phyloP scores from a whole-genome alignment of 2,888 invertebrate genomes.

The Apoda limacodes region DNA sequence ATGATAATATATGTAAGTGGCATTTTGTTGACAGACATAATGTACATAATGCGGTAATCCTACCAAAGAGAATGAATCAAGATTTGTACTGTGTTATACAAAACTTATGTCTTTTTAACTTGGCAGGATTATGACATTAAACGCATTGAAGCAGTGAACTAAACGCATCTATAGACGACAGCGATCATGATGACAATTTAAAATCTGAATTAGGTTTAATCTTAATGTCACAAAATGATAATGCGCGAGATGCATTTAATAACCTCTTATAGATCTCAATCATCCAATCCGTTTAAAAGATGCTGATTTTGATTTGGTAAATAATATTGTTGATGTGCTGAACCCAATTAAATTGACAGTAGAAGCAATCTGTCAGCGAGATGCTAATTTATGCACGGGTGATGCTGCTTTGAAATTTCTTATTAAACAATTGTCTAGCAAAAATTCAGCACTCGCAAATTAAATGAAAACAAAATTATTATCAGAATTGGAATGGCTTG shows the following conservation, averaged over 20 bases:
- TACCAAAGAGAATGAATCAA: too few relatives aligned
- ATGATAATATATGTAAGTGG: too few relatives aligned
- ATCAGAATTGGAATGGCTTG: not conserved
- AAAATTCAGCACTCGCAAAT: slow-evolving; percentile 9
- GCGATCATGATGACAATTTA: slow-evolving; percentile 4
- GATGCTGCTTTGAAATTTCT: slow-evolving; percentile 5
- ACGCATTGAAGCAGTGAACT: too few relatives aligned
- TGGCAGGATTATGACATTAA: too few relatives aligned
- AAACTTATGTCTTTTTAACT: too few relatives aligned
- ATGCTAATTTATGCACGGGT: slow-evolving; percentile 7
- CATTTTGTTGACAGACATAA: too few relatives aligned
- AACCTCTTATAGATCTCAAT: slow-evolving; percentile 19
- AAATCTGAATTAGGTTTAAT: slow-evolving; percentile 3
- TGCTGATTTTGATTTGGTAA: slow-evolving; percentile 7
- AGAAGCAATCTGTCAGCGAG: slow-evolving; percentile 2
- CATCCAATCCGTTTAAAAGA: slow-evolving; percentile 6
- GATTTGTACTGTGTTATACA: too few relatives aligned
- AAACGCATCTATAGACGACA: too few relatives aligned
- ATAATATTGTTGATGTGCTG: slow-evolving; percentile 7
- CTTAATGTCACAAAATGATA: slow-evolving; percentile 4
- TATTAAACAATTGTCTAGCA: slow-evolving; percentile 6
- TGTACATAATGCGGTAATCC: too few relatives aligned
- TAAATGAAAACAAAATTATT: slow-evolving; percentile 6
- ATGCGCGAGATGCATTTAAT: slow-evolving; percentile 19
- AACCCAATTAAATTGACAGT: not conserved